phyloP scores from a whole-genome alignment of 1,140 invertebrate genomes.

The Macrostomum lignano region DNA sequence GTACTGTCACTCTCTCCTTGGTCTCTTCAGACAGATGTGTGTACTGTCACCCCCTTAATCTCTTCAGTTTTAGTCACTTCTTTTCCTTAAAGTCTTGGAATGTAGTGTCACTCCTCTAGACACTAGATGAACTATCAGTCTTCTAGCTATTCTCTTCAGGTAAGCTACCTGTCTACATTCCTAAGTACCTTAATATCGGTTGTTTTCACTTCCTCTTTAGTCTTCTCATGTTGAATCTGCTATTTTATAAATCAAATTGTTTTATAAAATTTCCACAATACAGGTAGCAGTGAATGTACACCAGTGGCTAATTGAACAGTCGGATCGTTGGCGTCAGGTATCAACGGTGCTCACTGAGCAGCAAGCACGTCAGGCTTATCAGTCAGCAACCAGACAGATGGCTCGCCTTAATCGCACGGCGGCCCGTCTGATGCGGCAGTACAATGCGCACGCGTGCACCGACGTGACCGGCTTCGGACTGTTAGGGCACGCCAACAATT shows the following conservation, averaged over 20 bases:
- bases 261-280: not conserved
- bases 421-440: slow-evolving; percentile 77
- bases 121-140: no score
- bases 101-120: no score
- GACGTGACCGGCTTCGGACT: slow-evolving; percentile 88
- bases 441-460: slow-evolving; percentile 82
- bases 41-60: no score
- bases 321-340: slow-evolving; percentile 44
- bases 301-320: slow-evolving; percentile 68
- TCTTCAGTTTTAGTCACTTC: no score
- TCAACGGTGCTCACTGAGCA: not conserved
- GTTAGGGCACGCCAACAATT: slow-evolving; percentile 72
- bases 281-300: slow-evolving; percentile 87
- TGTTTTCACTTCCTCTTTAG: no score
- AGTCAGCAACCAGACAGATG: slow-evolving; percentile 86
- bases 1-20: no score
- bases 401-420: slow-evolving; percentile 67
- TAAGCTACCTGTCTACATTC: no score
- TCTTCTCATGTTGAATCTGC: not conserved
- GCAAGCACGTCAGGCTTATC: slow-evolving; percentile 75
- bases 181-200: no score
- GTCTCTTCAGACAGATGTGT: no score
- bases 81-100: no score
- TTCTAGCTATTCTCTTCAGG: no score
- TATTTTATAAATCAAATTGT: no score